phyloP scores from a whole-genome alignment of 2,888 invertebrate species.

The Gibbula magus region DNA sequence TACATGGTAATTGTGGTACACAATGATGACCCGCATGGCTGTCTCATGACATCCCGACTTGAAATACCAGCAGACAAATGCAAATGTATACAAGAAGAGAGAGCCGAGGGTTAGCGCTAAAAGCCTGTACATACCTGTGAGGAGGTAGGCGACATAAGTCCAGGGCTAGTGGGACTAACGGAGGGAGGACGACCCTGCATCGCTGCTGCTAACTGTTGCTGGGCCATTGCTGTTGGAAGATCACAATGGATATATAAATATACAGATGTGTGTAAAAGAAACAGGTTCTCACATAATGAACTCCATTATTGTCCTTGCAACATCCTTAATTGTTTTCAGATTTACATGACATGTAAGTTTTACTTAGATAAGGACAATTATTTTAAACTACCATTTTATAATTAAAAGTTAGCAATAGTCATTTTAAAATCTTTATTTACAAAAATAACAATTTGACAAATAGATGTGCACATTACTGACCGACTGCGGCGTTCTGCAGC shows the following conservation, averaged over 20 bases:
- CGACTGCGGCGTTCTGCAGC: conserved; percentile 67
- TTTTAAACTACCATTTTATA: too few species aligned
- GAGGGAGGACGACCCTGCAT: conserved; percentile 59
- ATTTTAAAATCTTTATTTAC: too few species aligned
- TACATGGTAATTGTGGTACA: too few species aligned
- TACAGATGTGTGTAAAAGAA: too few species aligned
- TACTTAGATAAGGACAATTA: not conserved
- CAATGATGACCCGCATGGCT: too few species aligned
- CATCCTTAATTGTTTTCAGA: too few species aligned
- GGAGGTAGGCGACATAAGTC: conserved; percentile 46
- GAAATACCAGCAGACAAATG: too few species aligned
- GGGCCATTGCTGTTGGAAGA: conserved; percentile 62
- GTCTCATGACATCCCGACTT: too few species aligned
- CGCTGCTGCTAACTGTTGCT: conserved; percentile 51
- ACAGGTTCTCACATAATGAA: too few species aligned
- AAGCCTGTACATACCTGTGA: conserved; percentile 46
- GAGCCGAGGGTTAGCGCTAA: not conserved
- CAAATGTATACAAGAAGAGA: not conserved
- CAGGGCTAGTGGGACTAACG: conserved; percentile 46
- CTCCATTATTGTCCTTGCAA: too few species aligned
- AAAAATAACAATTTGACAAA: not conserved
- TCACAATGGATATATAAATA: not conserved
- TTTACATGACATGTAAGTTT: not conserved
- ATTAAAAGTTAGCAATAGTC: too few species aligned
- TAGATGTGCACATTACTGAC: conserved; percentile 36